Evolutionary conservation across 2,888 invertebrate genomes (phyloP), one percentile per base, ranked within the genome.

Genomic region (Sclerodermus sp.): DNA sequence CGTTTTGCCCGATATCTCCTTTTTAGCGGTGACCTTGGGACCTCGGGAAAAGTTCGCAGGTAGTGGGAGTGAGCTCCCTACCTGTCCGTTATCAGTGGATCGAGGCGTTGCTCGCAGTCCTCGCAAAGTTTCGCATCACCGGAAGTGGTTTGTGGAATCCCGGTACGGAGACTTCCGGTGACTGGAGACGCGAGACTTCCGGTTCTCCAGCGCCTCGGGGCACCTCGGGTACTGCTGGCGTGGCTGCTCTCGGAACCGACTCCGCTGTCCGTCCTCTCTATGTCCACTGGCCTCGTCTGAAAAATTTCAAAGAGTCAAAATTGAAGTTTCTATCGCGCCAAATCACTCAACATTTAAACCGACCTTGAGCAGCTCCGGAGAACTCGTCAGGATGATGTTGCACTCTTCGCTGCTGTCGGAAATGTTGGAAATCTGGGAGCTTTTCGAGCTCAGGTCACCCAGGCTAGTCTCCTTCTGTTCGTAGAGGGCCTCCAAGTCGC

Each of bases 231-330:
- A 66, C 92, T 84, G 48, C 91, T 90, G 49, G 90, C 88, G 76
- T 92, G 92, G 74, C 91, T 91, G 6, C 93, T 93, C 78, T 94
- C 94, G 2, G 93, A 93, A 42, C 94, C 94, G 1, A 94, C 93
- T 1, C 94, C 95, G 14, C 93, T 94, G 77, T 93, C 94, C 70
- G 93, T 94, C 59, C 95, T 83, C 80, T 94, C 94, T 61, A 94
- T 89, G 76, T 93, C 93, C 2, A 87, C 85, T 8, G 84, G 76
- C 49, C 80, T 77, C 36, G 78, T 75, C 66, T 79, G 64, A 8
- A 48, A 48, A 44, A 51, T 14, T 32, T n/a, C n/a, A 45, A 40
- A n/a, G n/a, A 23, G 8, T 23, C 3, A 5, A 23, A 23, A 23
- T 23, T 23, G 23, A 23, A 8, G n/a, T n/a, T n/a, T n/a, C 49